Base-by-base conservation (phyloP, 1,140 invertebrate genomes). In the Stenopsyche tienmushanensis region DNA sequence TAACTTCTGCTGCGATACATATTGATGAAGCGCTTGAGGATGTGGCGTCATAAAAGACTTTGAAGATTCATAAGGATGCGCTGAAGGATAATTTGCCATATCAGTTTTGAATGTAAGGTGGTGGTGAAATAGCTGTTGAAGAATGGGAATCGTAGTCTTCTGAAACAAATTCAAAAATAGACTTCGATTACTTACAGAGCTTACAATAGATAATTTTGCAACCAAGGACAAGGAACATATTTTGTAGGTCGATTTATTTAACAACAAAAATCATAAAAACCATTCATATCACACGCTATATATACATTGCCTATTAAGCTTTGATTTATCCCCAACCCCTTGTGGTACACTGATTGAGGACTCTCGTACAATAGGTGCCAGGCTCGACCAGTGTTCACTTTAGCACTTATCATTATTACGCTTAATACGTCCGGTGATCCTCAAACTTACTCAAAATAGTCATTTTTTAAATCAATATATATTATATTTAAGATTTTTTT, bases 101-200 rank as follows among this genome's bases (percentile, higher is more conserved):
- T 64, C 55, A n/a, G 3, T 66, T 75, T 75, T 29, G 75, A 69
- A 3, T 75, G 73, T 9, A 75, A 60, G 21, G 26, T 1, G 68
- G 69, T 15, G 79, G 78, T 0, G 79, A 80, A 9, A 74, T 75
- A 1, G 77, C 79, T 63, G 74, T 77, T 2, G 79, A 81, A 8
- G 79, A 80, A 1, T 74, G 76, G n/a, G 78, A 80, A 69, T 81
- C 79, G 72, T 79, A 81, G 72, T 80, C 78, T 77, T 81, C 79
- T 81, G 78, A n/a, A 80, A 79, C 76, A 79, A 81, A 41, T 15
- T 10, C 25, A 9, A 55, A n/a, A n/a, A n/a, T n/a, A n/a, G n/a
- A n/a, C n/a, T n/a, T n/a, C n/a, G n/a, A n/a, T n/a, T n/a, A n/a
- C n/a, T n/a, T n/a, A n/a, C n/a, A n/a, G n/a, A n/a, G n/a, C n/a